A percentile compares a stretch with the other conserved stretches of the same genome.
These are phyloP conservation scores for Hylyphantes graminicola DNA, from an alignment of 1,140 invertebrate species.

Conservation along the genomic window DNA sequence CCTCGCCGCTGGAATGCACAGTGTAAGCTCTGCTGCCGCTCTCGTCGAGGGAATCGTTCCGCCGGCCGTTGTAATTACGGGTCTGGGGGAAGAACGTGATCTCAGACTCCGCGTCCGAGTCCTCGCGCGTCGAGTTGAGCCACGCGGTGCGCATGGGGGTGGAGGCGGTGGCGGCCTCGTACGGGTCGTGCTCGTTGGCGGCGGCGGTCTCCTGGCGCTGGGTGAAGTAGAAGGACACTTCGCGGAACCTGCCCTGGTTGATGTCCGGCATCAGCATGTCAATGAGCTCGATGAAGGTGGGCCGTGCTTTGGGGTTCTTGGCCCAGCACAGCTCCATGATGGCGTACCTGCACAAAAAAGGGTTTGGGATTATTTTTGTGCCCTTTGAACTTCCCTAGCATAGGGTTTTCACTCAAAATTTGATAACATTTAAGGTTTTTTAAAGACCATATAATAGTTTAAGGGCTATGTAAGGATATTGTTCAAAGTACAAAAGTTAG, in stretches of 20 bases:
- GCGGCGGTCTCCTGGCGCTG: slow-evolving; percentile 72
- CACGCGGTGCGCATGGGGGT: slow-evolving; percentile 55
- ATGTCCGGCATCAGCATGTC: slow-evolving; percentile 64
- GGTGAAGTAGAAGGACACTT: slow-evolving; percentile 71
- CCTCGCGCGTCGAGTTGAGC: slow-evolving; percentile 45
- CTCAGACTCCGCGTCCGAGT: slow-evolving; percentile 61
- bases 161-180: slow-evolving; percentile 55
- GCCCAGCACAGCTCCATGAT: slow-evolving; percentile 93
- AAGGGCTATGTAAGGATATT: background rate
- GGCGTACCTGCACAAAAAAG: slow-evolving; percentile 72
- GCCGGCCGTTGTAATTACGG: slow-evolving; percentile 55
- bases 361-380: background rate
- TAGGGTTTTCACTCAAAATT: background rate
- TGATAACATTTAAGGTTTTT: background rate
- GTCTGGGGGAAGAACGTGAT: slow-evolving; percentile 63
- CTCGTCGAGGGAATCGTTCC: slow-evolving; percentile 53
- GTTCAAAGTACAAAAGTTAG: too few relatives aligned
- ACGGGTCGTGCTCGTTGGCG: slow-evolving; percentile 53
- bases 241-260: slow-evolving; percentile 61
- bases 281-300: slow-evolving; percentile 86
- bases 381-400: too few relatives aligned
- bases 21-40: slow-evolving; percentile 62
- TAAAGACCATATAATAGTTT: background rate
- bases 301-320: slow-evolving; percentile 79
- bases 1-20: slow-evolving; percentile 65